A percentile compares a stretch with the other conserved stretches of the same genome.
Conservation (phyloP, 2,797 vertebrate species). For the Rhadinocentrus ornatus region DNA sequence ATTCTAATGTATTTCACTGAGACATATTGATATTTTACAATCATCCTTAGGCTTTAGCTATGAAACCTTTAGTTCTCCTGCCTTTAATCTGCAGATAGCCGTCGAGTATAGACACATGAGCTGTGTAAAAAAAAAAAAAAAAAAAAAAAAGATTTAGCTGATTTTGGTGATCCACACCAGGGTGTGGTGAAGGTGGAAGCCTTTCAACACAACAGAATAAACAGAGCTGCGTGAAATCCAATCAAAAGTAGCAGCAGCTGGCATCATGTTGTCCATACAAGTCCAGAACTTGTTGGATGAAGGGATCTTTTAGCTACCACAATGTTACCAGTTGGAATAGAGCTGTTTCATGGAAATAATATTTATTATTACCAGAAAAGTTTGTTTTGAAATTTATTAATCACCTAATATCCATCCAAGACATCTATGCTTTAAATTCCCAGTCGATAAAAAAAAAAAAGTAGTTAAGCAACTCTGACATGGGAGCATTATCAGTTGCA, state of each 20-base stretch:
- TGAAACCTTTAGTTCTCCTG: conserved; percentile 64
- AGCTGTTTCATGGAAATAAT: conserved; percentile 29
- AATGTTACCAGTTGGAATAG: conserved; percentile 28
- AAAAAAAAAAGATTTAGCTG: too few relatives aligned
- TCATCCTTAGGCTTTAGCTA: conserved; percentile 68
- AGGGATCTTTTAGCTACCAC: conserved; percentile 36
- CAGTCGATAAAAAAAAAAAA: too few relatives aligned
- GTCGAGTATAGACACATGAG: conserved; percentile 43
- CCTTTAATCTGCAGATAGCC: conserved; percentile 52
- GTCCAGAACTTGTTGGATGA: conserved; percentile 45
- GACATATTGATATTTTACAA: conserved; percentile 49
- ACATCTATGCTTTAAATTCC: too few relatives aligned
- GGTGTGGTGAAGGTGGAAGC: conserved; percentile 40
- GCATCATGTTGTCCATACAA: conserved; percentile 51
- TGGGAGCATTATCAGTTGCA: too few relatives aligned
- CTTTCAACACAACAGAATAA: conserved; percentile 66
- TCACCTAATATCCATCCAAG: not conserved
- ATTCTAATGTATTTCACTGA: conserved; percentile 35
- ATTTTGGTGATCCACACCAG: conserved; percentile 67
- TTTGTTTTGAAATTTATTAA: conserved; percentile 32
- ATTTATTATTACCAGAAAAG: conserved; percentile 26
- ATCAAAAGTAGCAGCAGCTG: conserved; percentile 67
- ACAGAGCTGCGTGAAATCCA: conserved; percentile 72
- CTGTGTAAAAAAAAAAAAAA: conserved; percentile 51
- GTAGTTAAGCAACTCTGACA: too few relatives aligned